Evolutionary conservation across 1,140 invertebrate species (phyloP).

Genomic region (Meloidogyne chitwoodi): DNA sequence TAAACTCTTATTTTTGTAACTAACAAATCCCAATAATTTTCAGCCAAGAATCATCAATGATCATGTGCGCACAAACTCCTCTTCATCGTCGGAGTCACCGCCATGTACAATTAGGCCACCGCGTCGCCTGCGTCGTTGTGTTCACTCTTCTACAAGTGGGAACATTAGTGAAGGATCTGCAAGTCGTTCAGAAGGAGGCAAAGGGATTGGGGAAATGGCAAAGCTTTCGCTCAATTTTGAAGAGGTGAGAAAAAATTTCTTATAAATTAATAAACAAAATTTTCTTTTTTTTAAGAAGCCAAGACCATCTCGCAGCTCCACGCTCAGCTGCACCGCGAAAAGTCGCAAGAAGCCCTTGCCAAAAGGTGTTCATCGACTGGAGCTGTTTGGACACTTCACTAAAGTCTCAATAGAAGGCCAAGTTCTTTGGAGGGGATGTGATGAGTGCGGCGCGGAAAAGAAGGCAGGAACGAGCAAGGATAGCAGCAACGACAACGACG

Average conservation of each 20-base stretch:
- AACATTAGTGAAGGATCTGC: not conserved
- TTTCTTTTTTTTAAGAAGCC: not conserved
- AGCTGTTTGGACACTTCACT: not conserved
- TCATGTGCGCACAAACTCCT: not conserved
- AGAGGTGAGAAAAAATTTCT: not conserved
- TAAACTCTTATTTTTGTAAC: not conserved
- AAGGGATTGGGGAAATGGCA: not conserved
- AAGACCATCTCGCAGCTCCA: not conserved
- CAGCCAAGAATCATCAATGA: too few species aligned
- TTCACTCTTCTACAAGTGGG: not conserved
- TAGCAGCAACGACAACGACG: not conserved
- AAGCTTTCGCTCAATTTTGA: not conserved
- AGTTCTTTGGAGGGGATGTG: not conserved
- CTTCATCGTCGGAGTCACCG: not conserved
- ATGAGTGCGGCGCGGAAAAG: not conserved
- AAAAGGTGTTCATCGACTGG: not conserved
- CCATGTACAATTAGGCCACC: not conserved
- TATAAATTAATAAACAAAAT: not conserved
- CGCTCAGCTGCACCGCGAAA: not conserved
- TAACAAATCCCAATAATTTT: too few species aligned
- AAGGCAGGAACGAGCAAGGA: not conserved
- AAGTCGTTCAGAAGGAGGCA: not conserved
- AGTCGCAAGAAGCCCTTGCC: not conserved
- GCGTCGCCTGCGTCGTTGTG: not conserved
- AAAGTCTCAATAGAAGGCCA: not conserved